Evolutionary conservation across 2,797 vertebrate genomes (phyloP), one percentile per base, ranked within the genome.

Genomic region (Onychomys torridus): DNA sequence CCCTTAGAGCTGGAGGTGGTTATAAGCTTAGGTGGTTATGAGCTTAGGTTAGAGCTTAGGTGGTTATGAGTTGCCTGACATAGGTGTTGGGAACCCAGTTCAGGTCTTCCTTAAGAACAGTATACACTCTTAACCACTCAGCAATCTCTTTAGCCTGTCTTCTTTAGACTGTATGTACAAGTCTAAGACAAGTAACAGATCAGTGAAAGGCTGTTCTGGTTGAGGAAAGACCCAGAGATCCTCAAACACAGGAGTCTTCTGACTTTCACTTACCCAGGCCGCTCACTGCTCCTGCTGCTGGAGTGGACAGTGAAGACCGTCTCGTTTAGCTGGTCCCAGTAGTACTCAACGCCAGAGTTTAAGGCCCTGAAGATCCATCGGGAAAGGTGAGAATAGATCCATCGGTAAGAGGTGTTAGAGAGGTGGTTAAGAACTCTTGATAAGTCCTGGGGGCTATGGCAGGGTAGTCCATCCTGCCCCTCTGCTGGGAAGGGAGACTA

Each of bases 281-380:
- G 97, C 93, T 99, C 99, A 25, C 99, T 98, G 97, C 98, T 99
- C 89, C 99, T 99, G 95, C 98, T 99, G 97, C 98, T 99, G 92
- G 99, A 99, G 98, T 99, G 99, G 97, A 99, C 99, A 37, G 99
- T 98, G 96, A 99, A 99, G 79, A 99, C 98, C 0, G 99, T 99
- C 93, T 99, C 99, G 3, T 98, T 99, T 98, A 98, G 99, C 69
- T 99, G 99, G 98, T 99, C 99, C 77, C 99, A 99, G 57, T 99
- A 99, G 98, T 99, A 99, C 92, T 99, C 99, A 43, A 99, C 99
- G 46, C 99, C 99, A 59, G 99, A 99, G 78, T 99, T 99, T 96
- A 99, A 99, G 97, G 99, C 99, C 98, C 99, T 99, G 79, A 46
- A 98, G 98, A 91, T 75, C 81, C 97, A 97, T 96, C 63, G 93